Percentiles rank a stretch among this genome's conserved stretches.
Evolutionary conservation across 2,113 vertebrate genomes (phyloP).

Genomic region (Pelecanoides urinatrix): DNA sequence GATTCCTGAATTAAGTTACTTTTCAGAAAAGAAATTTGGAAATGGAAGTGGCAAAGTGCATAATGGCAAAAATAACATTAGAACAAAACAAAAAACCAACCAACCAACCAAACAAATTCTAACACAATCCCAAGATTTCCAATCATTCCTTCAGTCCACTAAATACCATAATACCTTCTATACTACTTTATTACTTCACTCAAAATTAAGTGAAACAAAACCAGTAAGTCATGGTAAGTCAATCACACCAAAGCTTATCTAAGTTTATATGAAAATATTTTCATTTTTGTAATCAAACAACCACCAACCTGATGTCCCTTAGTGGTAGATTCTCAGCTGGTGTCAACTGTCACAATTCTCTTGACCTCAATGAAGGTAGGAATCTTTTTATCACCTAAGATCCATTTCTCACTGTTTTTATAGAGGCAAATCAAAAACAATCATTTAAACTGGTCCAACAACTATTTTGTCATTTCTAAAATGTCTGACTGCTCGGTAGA

Average conservation of each 20-base stretch:
- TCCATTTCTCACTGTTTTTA: not conserved
- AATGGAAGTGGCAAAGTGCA: not conserved
- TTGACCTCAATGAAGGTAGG: accelerated
- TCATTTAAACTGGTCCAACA: not conserved
- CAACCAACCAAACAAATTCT: not conserved
- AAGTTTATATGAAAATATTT: not conserved
- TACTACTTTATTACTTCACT: not conserved
- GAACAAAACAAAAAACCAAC: not conserved
- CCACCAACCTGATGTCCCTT: not conserved
- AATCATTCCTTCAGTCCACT: not conserved
- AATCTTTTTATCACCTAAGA: not conserved
- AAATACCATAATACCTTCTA: not conserved
- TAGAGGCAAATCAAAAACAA: not conserved
- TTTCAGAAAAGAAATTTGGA: not conserved
- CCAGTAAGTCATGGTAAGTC: not conserved
- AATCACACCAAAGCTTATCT: not conserved
- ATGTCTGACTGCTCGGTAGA: not conserved
- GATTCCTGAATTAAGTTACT: not conserved
- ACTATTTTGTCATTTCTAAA: not conserved
- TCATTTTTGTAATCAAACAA: not conserved
- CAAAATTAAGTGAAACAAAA: not conserved
- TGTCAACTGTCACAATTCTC: not conserved
- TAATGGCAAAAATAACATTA: not conserved
- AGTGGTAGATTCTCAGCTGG: not conserved
- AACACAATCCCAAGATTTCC: not conserved